Conservation (phyloP, 2,113 vertebrate genomes). For the Syngnathus floridae region DNA sequence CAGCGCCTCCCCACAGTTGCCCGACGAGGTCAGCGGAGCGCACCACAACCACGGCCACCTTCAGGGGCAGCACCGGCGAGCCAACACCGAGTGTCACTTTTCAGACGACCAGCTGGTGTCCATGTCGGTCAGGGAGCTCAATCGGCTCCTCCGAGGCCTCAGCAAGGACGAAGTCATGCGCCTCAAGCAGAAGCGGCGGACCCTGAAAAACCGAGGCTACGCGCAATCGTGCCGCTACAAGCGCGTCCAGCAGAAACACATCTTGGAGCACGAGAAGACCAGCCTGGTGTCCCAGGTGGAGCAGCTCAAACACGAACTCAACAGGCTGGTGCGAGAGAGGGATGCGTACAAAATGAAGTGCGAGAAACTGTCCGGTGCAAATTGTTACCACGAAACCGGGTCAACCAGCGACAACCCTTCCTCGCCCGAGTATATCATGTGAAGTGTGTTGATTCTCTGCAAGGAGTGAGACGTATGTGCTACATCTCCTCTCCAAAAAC, state of each 20-base stretch:
- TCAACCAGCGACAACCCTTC: conserved; percentile 89
- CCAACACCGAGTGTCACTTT: conserved; percentile 76
- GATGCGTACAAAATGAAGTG: conserved; percentile 96
- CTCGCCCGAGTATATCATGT: conserved; percentile 94
- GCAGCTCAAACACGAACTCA: conserved; percentile 92
- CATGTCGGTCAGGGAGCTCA: conserved; percentile 95
- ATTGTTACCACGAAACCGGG: conserved; percentile 87
- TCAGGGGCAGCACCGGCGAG: conserved; percentile 60
- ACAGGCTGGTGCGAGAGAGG: conserved; percentile 86
- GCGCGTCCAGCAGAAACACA: conserved; percentile 92
- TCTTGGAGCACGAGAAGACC: conserved; percentile 93
- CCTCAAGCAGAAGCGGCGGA: conserved; percentile 95
- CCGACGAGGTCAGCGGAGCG: conserved; percentile 59
- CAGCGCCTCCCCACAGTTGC: conserved; percentile 71
- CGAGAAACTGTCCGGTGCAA: conserved; percentile 87
- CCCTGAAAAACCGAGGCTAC: conserved; percentile 95
- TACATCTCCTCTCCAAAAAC: conserved; percentile 15
- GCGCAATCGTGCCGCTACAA: conserved; percentile 97
- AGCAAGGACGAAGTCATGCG: conserved; percentile 94
- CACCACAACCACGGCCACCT: conserved; percentile 77
- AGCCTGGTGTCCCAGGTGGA: conserved; percentile 90
- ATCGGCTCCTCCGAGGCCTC: conserved; percentile 88
- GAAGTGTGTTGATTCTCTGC: conserved; percentile 59
- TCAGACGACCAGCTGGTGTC: conserved; percentile 96
- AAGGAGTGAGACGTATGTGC: background rate